phyloP scores from a whole-genome alignment of 2,113 vertebrate genomes.

The Rafetus swinhoei region DNA sequence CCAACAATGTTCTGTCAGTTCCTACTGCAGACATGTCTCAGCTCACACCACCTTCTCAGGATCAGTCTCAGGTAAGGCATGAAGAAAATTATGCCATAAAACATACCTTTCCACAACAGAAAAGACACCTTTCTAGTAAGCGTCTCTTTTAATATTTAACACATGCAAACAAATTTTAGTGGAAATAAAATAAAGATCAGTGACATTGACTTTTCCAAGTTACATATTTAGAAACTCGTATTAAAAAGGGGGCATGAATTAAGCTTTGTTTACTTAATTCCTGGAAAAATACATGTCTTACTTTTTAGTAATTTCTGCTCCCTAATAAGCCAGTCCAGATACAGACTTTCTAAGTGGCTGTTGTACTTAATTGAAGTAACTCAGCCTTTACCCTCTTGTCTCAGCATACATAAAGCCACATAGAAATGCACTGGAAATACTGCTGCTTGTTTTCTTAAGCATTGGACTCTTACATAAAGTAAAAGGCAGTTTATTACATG shows the following conservation, averaged over 20 bases:
- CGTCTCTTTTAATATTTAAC: not conserved
- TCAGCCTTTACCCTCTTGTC: not conserved
- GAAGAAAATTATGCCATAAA: slow-evolving; percentile 16
- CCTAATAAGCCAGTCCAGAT: not conserved
- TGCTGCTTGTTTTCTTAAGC: not conserved
- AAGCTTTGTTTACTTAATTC: not conserved
- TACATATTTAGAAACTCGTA: not conserved
- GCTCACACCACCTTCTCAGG: slow-evolving; percentile 95
- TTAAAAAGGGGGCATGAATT: not conserved
- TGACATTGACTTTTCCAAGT: not conserved
- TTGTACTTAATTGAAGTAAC: not conserved
- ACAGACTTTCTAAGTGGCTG: not conserved
- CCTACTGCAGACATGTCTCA: slow-evolving; percentile 93
- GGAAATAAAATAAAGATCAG: not conserved
- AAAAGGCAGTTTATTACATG: not conserved
- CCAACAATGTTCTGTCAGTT: slow-evolving; percentile 95
- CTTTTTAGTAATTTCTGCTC: not conserved
- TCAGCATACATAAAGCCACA: not conserved
- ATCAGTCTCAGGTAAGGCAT: slow-evolving; percentile 92
- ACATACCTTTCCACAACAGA: not conserved
- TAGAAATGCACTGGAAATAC: not conserved
- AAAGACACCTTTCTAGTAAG: not conserved
- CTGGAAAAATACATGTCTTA: not conserved
- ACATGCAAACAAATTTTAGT: not conserved
- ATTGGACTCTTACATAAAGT: not conserved